phyloP scores from a whole-genome alignment of 2,888 invertebrate genomes.

The Anticlea derivata region DNA sequence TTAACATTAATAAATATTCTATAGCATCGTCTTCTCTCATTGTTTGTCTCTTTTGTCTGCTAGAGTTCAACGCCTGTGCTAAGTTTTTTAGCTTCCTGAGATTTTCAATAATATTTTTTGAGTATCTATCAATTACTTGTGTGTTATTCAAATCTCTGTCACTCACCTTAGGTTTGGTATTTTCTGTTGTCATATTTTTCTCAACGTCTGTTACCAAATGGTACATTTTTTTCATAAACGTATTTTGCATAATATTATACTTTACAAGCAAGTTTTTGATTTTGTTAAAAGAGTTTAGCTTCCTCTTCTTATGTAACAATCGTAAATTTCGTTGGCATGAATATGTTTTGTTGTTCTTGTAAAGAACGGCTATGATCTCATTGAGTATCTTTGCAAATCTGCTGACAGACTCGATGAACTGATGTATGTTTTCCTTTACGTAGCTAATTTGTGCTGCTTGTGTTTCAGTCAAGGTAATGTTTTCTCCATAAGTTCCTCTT shows the following conservation, averaged over 20 bases:
- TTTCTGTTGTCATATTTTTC: conserved; percentile 26
- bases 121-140: conserved; percentile 48
- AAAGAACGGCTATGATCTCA: conserved; percentile 54
- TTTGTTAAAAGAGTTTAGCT: conserved; percentile 39
- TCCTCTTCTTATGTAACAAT: conserved; percentile 14
- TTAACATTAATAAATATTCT: conserved; percentile 64
- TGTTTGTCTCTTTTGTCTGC: conserved; percentile 50
- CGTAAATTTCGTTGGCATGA: conserved; percentile 12
- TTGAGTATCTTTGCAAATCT: conserved; percentile 60
- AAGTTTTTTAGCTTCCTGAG: conserved; percentile 60
- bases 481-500: conserved; percentile 39
- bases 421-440: conserved; percentile 56
- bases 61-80: conserved; percentile 50
- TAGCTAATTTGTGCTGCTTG: conserved; percentile 54
- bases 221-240: conserved; percentile 60
- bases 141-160: conserved; percentile 28
- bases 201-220: conserved; percentile 48
- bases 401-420: conserved; percentile 58
- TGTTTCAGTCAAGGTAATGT: conserved; percentile 43
- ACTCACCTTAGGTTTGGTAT: conserved; percentile 26
- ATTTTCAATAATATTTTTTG: conserved; percentile 60
- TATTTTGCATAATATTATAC: conserved; percentile 63
- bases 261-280: conserved; percentile 52
- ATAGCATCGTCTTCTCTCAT: conserved; percentile 53
- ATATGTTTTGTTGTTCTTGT: conserved; percentile 34